Evolutionary conservation across 2,797 vertebrate species (phyloP).

Genomic region (Anableps anableps): DNA sequence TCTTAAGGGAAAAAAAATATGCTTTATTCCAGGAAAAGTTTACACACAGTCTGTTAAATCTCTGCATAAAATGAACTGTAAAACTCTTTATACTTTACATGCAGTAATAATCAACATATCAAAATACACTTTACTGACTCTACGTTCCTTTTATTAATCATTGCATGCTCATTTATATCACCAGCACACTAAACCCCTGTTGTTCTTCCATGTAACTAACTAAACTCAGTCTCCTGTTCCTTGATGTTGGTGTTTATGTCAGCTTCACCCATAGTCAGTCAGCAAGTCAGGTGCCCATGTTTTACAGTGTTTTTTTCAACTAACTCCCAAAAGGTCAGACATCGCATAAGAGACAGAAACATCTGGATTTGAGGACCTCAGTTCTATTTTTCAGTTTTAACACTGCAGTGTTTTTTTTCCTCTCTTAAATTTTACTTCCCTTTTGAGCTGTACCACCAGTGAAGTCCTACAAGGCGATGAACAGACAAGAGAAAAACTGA

Average conservation of each 20-base stretch:
- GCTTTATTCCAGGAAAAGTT: background rate
- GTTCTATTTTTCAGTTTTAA: background rate
- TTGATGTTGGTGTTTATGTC: background rate
- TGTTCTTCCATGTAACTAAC: background rate
- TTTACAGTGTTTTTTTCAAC: background rate
- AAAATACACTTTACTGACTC: background rate
- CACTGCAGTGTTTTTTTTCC: background rate
- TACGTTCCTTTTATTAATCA: background rate
- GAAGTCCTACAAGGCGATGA: background rate
- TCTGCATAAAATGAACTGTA: slow-evolving; percentile 3
- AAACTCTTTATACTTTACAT: background rate
- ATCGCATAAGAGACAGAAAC: background rate
- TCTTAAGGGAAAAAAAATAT: background rate
- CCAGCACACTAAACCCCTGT: background rate
- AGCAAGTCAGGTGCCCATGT: background rate
- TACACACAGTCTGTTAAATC: background rate
- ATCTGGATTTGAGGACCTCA: background rate
- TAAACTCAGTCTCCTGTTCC: background rate
- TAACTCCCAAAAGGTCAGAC: background rate
- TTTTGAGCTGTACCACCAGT: background rate
- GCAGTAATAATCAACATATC: background rate
- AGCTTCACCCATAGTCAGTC: background rate
- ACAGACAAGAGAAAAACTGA: background rate
- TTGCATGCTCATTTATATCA: background rate
- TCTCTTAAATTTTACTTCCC: too few species aligned